Evolutionary conservation across 2,113 vertebrate species (phyloP).

Genomic region (Oplegnathus fasciatus): DNA sequence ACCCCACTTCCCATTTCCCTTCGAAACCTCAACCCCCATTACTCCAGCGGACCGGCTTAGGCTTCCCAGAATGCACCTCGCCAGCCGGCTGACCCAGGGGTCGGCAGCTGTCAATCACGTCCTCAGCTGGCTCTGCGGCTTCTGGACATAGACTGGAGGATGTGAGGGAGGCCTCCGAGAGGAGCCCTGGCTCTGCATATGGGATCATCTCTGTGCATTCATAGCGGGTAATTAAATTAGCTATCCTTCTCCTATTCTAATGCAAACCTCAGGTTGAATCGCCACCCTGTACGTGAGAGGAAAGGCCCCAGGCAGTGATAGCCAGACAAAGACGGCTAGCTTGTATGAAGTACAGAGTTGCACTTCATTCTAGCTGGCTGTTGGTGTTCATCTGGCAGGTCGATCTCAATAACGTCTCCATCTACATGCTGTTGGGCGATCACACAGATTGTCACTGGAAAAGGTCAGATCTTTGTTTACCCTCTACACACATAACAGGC

Average conservation of each 20-base stretch:
- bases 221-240: constrained; percentile 87
- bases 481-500: neutral
- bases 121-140: constrained; percentile 80
- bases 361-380: constrained; percentile 51
- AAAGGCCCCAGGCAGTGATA: constrained; percentile 76
- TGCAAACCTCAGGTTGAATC: constrained; percentile 87
- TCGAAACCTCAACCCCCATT: constrained; percentile 51
- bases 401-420: constrained; percentile 31
- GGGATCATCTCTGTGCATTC: constrained; percentile 88
- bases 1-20: constrained; percentile 69
- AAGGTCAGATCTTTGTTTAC: constrained; percentile 42
- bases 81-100: constrained; percentile 78
- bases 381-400: constrained; percentile 54
- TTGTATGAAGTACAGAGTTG: constrained; percentile 54
- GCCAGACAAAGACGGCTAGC: constrained; percentile 67
- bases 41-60: constrained; percentile 49
- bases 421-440: constrained; percentile 46
- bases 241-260: constrained; percentile 85
- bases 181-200: constrained; percentile 79
- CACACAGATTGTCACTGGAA: constrained; percentile 24
- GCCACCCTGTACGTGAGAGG: constrained; percentile 79
- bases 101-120: constrained; percentile 85
- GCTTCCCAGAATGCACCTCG: constrained; percentile 85
- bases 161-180: constrained; percentile 82
- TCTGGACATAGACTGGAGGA: constrained; percentile 78